These are phyloP conservation scores for Lagocephalus sceleratus DNA, from an alignment of 2,797 vertebrate genomes.

Conservation along the genomic window DNA sequence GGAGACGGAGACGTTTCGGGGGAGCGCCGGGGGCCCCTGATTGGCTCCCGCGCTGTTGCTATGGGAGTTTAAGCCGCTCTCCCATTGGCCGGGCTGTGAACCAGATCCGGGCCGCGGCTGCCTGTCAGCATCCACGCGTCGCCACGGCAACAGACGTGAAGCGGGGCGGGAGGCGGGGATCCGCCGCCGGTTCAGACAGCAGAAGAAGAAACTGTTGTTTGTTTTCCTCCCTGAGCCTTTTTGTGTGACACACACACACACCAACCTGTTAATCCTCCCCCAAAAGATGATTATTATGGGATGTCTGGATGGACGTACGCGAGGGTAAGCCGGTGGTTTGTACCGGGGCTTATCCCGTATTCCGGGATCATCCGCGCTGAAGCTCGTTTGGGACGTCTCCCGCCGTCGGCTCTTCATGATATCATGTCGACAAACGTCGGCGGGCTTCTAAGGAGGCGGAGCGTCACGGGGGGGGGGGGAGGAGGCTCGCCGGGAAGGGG, in stretches of 20 bases:
- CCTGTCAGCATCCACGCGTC: conserved; percentile 55
- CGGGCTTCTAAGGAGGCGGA: too few relatives aligned
- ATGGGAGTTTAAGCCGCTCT: conserved; percentile 60
- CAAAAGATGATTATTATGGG: conserved; percentile 49
- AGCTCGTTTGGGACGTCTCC: too few relatives aligned
- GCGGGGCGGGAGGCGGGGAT: conserved; percentile 28
- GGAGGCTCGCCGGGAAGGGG: too few relatives aligned
- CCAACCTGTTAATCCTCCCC: conserved; percentile 45
- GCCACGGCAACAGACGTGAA: conserved; percentile 74
- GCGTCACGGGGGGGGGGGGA: too few relatives aligned
- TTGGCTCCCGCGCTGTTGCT: conserved; percentile 78
- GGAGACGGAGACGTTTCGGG: too few relatives aligned
- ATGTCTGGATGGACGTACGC: conserved; percentile 28
- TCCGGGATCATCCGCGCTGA: too few relatives aligned
- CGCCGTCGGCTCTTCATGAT: too few relatives aligned
- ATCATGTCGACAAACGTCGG: too few relatives aligned
- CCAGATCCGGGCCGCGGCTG: conserved; percentile 22
- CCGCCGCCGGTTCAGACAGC: conserved; percentile 5
- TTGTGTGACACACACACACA: conserved; percentile 1
- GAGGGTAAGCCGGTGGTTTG: background rate
- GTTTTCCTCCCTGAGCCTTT: background rate
- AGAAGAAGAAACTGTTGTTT: conserved; percentile 28
- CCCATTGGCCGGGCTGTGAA: conserved; percentile 56
- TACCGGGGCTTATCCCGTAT: conserved; percentile 10
- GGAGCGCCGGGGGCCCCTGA: conserved; percentile 32